Percentiles rank a stretch among this genome's conserved stretches.
phyloP scores from a whole-genome alignment of 1,140 invertebrate genomes.

The Diploscapter pachys region DNA sequence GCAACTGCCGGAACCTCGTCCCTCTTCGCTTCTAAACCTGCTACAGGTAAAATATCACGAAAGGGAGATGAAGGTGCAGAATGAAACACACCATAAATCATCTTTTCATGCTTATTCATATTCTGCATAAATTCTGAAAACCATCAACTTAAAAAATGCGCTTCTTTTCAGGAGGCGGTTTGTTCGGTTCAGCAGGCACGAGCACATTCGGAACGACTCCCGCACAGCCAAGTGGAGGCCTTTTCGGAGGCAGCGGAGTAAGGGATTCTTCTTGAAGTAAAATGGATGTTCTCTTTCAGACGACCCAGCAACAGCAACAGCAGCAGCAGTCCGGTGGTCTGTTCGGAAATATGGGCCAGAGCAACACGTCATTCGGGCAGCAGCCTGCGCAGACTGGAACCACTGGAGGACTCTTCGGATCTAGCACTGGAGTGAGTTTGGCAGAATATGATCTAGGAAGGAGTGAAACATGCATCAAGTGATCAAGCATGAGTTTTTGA shows the following conservation, averaged over 20 bases:
- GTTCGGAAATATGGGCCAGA: no score
- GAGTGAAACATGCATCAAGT: no score
- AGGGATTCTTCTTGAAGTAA: not conserved
- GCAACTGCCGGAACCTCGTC: not conserved
- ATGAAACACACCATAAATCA: no score
- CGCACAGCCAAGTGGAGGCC: not conserved
- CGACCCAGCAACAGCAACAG: not conserved
- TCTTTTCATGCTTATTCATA: no score
- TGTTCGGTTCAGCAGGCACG: slow-evolving; percentile 1
- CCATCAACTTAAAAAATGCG: no score
- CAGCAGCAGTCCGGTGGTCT: not conserved
- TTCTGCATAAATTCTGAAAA: no score
- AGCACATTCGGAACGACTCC: not conserved
- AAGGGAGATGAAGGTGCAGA: no score
- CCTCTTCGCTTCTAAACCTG: slow-evolving; percentile 17
- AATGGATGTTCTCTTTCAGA: not conserved
- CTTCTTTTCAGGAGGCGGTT: not conserved
- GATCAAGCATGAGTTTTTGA: no score
- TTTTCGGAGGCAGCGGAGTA: slow-evolving; percentile 1
- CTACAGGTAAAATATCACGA: no score
- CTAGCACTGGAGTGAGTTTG: not conserved
- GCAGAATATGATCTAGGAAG: not conserved
- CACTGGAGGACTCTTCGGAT: slow-evolving; percentile 2
- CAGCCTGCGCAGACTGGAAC: not conserved
- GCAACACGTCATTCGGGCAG: no score